Conservation (phyloP, 2,888 invertebrate species). For the Melieria crassipennis region DNA sequence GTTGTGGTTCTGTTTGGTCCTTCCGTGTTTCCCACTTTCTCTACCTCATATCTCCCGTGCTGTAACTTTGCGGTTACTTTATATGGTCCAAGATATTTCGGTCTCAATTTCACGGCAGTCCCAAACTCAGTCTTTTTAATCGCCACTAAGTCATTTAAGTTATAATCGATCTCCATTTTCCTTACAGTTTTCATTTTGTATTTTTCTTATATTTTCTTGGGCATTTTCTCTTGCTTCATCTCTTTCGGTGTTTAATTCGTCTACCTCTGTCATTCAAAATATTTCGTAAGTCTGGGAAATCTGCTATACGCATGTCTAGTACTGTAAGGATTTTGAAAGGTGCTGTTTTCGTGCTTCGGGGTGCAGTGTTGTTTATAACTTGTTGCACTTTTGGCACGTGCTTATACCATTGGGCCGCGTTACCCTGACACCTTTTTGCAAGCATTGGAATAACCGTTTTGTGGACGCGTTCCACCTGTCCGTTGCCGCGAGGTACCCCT, state of each 20-base stretch:
- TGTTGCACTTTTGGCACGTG: slow-evolving; percentile 3
- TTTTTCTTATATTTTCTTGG: slow-evolving; percentile 1
- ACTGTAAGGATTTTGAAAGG: slow-evolving; percentile 16
- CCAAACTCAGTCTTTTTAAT: slow-evolving; percentile 9
- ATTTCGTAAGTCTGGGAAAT: slow-evolving; percentile 4
- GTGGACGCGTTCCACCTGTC: not conserved
- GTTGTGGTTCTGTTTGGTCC: slow-evolving; percentile 6
- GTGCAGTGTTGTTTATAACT: slow-evolving; percentile 4
- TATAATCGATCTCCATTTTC: not conserved
- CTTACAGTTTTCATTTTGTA: not conserved
- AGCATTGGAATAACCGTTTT: slow-evolving; percentile 1
- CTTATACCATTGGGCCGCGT: no score
- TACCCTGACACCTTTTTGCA: no score
- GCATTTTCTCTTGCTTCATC: not conserved
- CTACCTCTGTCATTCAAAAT: not conserved
- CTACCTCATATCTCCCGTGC: slow-evolving; percentile 7
- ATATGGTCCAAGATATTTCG: slow-evolving; percentile 18
- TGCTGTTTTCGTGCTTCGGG: slow-evolving; percentile 13
- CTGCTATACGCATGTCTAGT: slow-evolving; percentile 4
- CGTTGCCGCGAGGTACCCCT: no score
- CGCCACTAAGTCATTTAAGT: slow-evolving; percentile 1
- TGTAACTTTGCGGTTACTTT: slow-evolving; percentile 5
- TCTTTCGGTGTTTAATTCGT: not conserved
- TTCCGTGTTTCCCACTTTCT: slow-evolving; percentile 4
- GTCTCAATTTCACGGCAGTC: slow-evolving; percentile 9